Evolutionary conservation across 92 coral and sea anemone species (phyloP).

Genomic region (Palythoa grandiflora): DNA sequence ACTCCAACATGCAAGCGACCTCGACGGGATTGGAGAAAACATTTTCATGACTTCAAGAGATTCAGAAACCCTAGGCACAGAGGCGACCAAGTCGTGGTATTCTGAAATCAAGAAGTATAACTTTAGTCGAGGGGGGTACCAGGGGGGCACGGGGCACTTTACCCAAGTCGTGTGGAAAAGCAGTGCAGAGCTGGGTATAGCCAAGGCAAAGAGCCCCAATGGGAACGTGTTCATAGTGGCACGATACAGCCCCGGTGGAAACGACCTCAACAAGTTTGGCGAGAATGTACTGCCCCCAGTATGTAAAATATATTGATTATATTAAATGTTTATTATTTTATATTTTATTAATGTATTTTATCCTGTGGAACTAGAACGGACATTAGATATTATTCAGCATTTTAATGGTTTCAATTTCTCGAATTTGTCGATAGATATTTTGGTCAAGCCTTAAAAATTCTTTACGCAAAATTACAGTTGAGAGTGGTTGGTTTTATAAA

Average conservation of each 20-base stretch:
- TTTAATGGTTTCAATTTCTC: too few species aligned
- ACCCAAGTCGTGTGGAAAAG: conserved; percentile 2
- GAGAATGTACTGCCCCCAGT: neutral
- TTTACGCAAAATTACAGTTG: too few species aligned
- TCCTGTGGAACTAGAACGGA: too few species aligned
- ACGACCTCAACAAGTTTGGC: neutral
- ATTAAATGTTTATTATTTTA: too few species aligned
- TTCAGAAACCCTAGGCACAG: neutral
- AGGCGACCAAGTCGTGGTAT: neutral
- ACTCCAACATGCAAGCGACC: neutral
- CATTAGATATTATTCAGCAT: too few species aligned
- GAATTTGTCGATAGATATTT: too few species aligned
- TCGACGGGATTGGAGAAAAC: neutral
- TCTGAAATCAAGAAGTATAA: neutral
- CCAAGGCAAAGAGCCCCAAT: neutral
- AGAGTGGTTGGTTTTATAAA: too few species aligned
- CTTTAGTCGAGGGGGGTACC: neutral
- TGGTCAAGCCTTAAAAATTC: too few species aligned
- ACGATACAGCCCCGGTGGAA: conserved; percentile 2
- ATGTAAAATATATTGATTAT: neutral
- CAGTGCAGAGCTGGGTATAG: conserved; percentile 5
- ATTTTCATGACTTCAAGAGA: neutral
- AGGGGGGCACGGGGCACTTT: neutral
- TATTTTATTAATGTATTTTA: too few species aligned
- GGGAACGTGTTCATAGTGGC: neutral